phyloP scores from a whole-genome alignment of 2,888 invertebrate genomes.

The Lagria hirta region DNA sequence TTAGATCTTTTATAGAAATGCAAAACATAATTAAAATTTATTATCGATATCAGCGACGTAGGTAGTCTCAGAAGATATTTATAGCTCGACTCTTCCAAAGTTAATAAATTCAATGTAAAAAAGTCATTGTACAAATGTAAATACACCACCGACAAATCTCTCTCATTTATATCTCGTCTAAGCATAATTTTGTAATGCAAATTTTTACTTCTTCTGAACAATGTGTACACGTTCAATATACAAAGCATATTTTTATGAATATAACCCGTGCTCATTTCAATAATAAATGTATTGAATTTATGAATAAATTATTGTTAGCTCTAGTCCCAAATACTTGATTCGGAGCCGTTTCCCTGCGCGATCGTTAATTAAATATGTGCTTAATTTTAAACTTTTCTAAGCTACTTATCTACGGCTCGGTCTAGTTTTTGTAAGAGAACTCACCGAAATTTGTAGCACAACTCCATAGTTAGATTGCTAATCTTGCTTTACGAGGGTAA shows the following conservation, averaged over 20 bases:
- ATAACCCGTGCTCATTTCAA: slow-evolving; percentile 41
- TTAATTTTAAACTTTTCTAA: slow-evolving; percentile 23
- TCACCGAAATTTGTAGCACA: slow-evolving; percentile 17
- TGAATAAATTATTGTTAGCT: slow-evolving; percentile 40
- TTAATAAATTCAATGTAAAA: slow-evolving; percentile 42
- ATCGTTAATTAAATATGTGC: slow-evolving; percentile 26
- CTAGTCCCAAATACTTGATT: slow-evolving; percentile 5
- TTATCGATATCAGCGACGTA: no score
- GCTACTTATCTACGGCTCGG: slow-evolving; percentile 24
- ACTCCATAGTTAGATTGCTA: slow-evolving; percentile 21
- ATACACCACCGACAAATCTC: slow-evolving; percentile 42
- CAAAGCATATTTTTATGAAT: slow-evolving; percentile 37
- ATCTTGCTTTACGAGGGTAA: slow-evolving; percentile 26
- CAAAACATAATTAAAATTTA: no score
- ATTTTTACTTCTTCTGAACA: slow-evolving; percentile 40
- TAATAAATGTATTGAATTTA: slow-evolving; percentile 45
- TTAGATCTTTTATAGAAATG: no score
- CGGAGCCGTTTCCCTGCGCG: slow-evolving; percentile 6
- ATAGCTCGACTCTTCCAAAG: no score
- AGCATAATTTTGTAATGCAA: slow-evolving; percentile 43
- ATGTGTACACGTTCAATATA: slow-evolving; percentile 38
- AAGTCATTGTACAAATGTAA: slow-evolving; percentile 43
- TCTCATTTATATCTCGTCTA: slow-evolving; percentile 42
- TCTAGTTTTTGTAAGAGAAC: slow-evolving; percentile 20
- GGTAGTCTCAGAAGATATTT: no score